These are phyloP conservation scores for Anolis carolinensis DNA, from an alignment of 2,113 vertebrate genomes.

Conservation along the genomic window DNA sequence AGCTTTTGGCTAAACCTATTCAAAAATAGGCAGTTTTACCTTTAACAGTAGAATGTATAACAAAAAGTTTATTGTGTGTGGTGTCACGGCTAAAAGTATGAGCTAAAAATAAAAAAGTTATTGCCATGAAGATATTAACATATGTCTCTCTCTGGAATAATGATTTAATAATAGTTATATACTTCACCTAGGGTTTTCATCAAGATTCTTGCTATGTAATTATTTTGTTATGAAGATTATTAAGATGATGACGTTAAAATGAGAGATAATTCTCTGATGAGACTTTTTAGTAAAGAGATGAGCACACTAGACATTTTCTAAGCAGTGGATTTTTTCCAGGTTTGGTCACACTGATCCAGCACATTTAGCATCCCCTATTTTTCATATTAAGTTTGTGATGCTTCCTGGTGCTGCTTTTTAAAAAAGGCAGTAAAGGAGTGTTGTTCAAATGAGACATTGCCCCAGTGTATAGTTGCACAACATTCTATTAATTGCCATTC, in stretches of 20 bases:
- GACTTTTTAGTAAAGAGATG: neutral
- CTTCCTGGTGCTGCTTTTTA: neutral
- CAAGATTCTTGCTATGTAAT: neutral
- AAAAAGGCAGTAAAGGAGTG: neutral
- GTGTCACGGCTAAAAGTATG: neutral
- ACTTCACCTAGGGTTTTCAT: no score
- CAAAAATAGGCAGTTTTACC: neutral
- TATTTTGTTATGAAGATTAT: neutral
- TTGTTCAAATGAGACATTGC: neutral
- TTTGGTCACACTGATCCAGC: neutral
- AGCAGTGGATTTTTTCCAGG: neutral
- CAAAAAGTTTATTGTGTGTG: neutral
- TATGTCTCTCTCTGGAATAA: neutral
- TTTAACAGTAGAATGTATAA: neutral
- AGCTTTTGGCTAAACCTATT: conserved; percentile 9
- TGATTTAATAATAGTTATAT: neutral
- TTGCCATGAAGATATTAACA: neutral
- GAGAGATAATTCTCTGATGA: neutral
- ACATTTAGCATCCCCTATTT: neutral
- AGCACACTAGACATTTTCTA: neutral
- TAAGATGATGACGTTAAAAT: neutral
- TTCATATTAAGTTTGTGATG: neutral
- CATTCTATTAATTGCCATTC: neutral
- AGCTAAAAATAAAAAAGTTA: neutral
- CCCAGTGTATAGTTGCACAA: neutral